phyloP scores from a whole-genome alignment of 2,797 vertebrate species.

The Loris lydekkerianus region DNA sequence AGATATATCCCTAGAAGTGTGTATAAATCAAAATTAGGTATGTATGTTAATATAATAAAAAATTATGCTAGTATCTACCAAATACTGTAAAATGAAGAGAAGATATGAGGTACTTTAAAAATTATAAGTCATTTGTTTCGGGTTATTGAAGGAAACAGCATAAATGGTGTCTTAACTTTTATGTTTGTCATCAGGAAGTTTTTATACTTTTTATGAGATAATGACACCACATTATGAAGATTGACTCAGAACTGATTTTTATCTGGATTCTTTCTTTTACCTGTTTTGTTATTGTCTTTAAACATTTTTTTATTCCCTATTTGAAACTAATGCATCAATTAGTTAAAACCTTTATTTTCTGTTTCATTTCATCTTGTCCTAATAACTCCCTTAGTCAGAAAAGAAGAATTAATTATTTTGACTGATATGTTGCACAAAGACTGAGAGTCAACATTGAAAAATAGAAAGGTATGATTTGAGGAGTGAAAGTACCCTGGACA shows the following conservation, averaged over 20 bases:
- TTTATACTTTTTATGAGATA: slow-evolving; percentile 62
- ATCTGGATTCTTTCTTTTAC: slow-evolving; percentile 51
- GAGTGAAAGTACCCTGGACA: neutral
- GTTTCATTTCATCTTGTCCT: slow-evolving; percentile 61
- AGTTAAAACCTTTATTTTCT: slow-evolving; percentile 67
- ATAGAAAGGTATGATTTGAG: neutral
- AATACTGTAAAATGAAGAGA: slow-evolving; percentile 21
- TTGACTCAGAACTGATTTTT: slow-evolving; percentile 37
- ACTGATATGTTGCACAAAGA: neutral
- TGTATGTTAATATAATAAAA: slow-evolving; percentile 1
- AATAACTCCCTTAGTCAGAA: slow-evolving; percentile 46
- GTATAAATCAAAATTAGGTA: slow-evolving; percentile 10
- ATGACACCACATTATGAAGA: slow-evolving; percentile 5
- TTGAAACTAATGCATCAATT: slow-evolving; percentile 62
- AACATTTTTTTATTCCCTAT: slow-evolving; percentile 58
- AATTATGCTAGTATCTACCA: neutral
- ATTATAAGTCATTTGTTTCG: slow-evolving; percentile 42
- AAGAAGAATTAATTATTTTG: slow-evolving; percentile 57
- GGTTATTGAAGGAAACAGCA: slow-evolving; percentile 46
- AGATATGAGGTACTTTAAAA: neutral
- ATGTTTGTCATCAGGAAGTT: slow-evolving; percentile 67
- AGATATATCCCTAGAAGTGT: neutral
- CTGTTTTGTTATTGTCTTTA: slow-evolving; percentile 42
- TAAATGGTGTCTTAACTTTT: slow-evolving; percentile 42
- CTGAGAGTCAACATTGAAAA: neutral